Evolutionary conservation across 2,888 invertebrate species (phyloP).

Genomic region (Chymomyza amoena): DNA sequence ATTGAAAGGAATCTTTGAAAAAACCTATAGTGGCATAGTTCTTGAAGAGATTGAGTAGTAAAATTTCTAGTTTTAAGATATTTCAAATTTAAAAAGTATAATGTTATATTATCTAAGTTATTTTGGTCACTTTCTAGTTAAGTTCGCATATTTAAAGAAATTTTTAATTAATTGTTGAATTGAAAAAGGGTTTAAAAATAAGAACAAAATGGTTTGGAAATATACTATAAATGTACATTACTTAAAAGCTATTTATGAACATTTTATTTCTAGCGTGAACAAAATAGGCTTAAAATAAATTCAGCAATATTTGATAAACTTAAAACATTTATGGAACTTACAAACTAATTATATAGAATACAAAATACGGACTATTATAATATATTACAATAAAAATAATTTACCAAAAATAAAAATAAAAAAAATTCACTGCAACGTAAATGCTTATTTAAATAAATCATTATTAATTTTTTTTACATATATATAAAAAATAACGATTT

Average conservation of each 20-base stretch:
- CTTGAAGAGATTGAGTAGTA: too few relatives aligned
- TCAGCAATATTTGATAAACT: neutral
- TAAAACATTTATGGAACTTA: neutral
- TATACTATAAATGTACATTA: neutral
- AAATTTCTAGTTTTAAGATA: too few relatives aligned
- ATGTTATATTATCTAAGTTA: neutral
- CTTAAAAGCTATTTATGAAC: neutral
- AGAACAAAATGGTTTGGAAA: neutral
- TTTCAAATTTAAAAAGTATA: neutral
- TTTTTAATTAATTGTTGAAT: neutral
- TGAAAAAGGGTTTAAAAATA: neutral
- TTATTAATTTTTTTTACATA: slow-evolving; percentile 12
- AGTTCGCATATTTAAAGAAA: neutral
- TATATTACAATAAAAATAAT: neutral
- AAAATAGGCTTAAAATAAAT: neutral
- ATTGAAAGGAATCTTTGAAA: too few relatives aligned
- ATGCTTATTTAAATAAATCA: slow-evolving; percentile 23
- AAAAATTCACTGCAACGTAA: slow-evolving; percentile 1
- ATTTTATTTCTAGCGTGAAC: neutral
- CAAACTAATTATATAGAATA: neutral
- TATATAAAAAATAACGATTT: slow-evolving; percentile 10
- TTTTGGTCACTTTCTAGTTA: neutral
- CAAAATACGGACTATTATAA: neutral
- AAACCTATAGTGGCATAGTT: too few relatives aligned
- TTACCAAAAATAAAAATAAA: neutral